Evolutionary conservation across 2,888 invertebrate genomes (phyloP).

Genomic region (Helobdella robusta): DNA sequence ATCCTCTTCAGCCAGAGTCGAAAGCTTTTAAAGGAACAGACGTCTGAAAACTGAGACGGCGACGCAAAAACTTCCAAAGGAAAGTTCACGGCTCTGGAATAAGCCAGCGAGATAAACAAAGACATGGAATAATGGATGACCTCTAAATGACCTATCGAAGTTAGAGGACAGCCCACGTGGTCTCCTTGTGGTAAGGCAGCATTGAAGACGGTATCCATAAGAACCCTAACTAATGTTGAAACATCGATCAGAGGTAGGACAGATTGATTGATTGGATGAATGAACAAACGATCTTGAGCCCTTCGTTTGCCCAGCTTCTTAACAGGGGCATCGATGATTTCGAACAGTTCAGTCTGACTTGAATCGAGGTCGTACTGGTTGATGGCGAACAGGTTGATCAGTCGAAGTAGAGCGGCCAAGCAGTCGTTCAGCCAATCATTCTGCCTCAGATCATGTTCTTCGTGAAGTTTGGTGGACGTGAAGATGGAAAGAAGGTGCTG

Average conservation of each 20-base stretch:
- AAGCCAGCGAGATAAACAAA: constrained; percentile 81
- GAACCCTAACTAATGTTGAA: constrained; percentile 68
- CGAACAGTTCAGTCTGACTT: constrained; percentile 40
- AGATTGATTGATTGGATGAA: constrained; percentile 60
- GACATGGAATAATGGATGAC: constrained; percentile 85
- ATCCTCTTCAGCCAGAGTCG: constrained; percentile 69
- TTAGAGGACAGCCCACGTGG: constrained; percentile 29
- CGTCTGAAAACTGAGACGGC: constrained; percentile 50
- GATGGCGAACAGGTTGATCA: constrained; percentile 76
- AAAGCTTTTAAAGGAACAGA: constrained; percentile 50
- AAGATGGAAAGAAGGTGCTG: constrained; percentile 81
- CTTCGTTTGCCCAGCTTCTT: constrained; percentile 42
- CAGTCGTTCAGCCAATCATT: constrained; percentile 82
- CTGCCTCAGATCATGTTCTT: constrained; percentile 61
- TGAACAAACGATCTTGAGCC: constrained; percentile 58
- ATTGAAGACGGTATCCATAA: constrained; percentile 77
- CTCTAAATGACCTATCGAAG: constrained; percentile 57
- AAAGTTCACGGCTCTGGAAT: no score
- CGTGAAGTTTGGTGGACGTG: constrained; percentile 71
- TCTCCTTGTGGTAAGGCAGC: constrained; percentile 59
- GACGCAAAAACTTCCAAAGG: constrained; percentile 64
- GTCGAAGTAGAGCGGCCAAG: constrained; percentile 71
- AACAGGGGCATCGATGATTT: constrained; percentile 39
- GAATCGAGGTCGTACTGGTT: constrained; percentile 43
- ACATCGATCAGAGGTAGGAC: constrained; percentile 76